A percentile compares a stretch with the other conserved stretches of the same genome.
These are phyloP conservation scores for Drosophila histrio DNA, from an alignment of 2,888 invertebrate genomes.

Conservation along the genomic window DNA sequence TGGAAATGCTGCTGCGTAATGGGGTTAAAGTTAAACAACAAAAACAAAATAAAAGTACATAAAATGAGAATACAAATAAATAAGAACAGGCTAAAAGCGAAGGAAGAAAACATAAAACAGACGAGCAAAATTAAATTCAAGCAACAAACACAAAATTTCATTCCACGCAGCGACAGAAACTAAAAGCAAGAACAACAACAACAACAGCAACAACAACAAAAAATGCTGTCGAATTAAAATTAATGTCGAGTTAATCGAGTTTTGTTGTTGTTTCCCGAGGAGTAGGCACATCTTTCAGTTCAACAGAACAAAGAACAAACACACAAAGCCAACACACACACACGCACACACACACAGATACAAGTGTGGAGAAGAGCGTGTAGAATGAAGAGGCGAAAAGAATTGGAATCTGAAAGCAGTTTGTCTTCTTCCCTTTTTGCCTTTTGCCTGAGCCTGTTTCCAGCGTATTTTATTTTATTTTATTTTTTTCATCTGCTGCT, in stretches of 20 bases:
- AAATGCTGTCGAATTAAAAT: slow-evolving; percentile 82
- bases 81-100: slow-evolving; percentile 24
- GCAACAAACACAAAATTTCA: slow-evolving; percentile 55
- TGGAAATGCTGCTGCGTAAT: slow-evolving; percentile 48
- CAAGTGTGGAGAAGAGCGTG: slow-evolving; percentile 8
- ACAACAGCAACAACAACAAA: slow-evolving; percentile 37
- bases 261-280: slow-evolving; percentile 72
- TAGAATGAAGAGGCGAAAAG: slow-evolving; percentile 46
- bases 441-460: slow-evolving; percentile 58
- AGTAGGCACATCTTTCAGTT: slow-evolving; percentile 60
- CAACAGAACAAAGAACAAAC: slow-evolving; percentile 55
- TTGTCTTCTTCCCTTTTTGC: slow-evolving; percentile 71
- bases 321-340: slow-evolving; percentile 9
- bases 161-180: slow-evolving; percentile 26
- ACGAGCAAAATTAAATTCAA: slow-evolving; percentile 54
- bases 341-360: slow-evolving; percentile 3
- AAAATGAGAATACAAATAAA: slow-evolving; percentile 44
- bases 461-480: slow-evolving; percentile 37
- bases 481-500: slow-evolving; percentile 26
- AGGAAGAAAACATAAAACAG: slow-evolving; percentile 37
- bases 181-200: slow-evolving; percentile 26
- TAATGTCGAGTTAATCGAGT: slow-evolving; percentile 83
- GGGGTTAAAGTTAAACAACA: slow-evolving; percentile 68
- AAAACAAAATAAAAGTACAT: slow-evolving; percentile 34
- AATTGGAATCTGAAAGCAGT: slow-evolving; percentile 77